A percentile compares a stretch with the other conserved stretches of the same genome.
Evolutionary conservation across 2,797 vertebrate species (phyloP).

Genomic region (Coilia nasus): DNA sequence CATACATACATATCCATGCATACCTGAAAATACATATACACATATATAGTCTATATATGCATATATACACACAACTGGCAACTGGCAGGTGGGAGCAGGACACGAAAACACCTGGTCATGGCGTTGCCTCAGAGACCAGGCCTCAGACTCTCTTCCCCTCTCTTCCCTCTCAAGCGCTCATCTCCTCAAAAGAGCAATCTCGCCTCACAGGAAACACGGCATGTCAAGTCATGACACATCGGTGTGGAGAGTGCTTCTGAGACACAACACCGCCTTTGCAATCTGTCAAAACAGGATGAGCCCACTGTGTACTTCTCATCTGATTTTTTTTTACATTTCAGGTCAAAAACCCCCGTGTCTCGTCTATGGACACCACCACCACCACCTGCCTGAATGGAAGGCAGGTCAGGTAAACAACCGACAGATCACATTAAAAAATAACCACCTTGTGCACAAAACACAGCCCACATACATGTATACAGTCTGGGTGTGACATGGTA

Average conservation of each 20-base stretch:
- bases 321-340: not conserved
- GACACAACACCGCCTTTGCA: not conserved
- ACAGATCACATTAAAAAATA: not conserved
- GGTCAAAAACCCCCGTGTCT: not conserved
- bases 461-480: not conserved
- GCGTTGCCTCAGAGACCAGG: not conserved
- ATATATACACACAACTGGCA: no score
- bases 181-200: not conserved
- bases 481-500: not conserved
- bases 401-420: no score
- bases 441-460: not conserved
- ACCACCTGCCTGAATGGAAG: not conserved
- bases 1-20: no score
- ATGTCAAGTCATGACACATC: not conserved
- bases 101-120: conserved; percentile 13
- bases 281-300: not conserved
- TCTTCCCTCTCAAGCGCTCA: not conserved
- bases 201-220: not conserved
- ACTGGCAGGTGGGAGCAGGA: conserved; percentile 1
- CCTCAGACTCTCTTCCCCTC: not conserved
- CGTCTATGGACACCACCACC: not conserved
- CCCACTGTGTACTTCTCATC: not conserved
- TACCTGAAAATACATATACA: no score
- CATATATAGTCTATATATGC: no score
- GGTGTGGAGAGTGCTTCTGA: not conserved